Evolutionary conservation across 2,113 vertebrate species (phyloP).

Genomic region (Merops nubicus): DNA sequence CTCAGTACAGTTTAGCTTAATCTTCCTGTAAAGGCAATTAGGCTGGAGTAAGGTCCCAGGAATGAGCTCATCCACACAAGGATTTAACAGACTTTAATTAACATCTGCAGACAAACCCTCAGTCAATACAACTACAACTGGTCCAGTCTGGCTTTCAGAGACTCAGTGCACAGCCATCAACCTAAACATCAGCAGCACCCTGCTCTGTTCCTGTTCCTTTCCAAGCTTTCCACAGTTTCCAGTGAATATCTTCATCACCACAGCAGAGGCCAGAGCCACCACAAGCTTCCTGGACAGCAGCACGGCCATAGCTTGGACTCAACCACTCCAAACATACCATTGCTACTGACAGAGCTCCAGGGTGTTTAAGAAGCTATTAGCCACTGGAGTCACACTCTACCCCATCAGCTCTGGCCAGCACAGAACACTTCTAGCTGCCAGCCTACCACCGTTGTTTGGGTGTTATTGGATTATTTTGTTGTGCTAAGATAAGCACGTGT

Average conservation of each 20-base stretch:
- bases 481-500: rapidly evolving
- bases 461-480: background rate
- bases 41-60: background rate
- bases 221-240: background rate
- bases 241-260: background rate
- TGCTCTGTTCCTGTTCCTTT: background rate
- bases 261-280: background rate
- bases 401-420: background rate
- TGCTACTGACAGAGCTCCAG: background rate
- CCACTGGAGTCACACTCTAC: background rate
- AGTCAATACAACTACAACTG: background rate
- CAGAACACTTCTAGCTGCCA: background rate
- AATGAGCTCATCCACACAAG: background rate
- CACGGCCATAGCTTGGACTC: background rate
- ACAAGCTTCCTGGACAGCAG: background rate
- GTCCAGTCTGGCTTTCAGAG: background rate
- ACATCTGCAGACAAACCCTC: background rate
- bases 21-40: background rate
- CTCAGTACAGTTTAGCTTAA: constrained; percentile 1
- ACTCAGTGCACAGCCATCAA: background rate
- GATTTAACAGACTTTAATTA: background rate
- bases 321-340: background rate
- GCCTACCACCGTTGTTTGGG: background rate
- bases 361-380: background rate
- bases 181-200: background rate